phyloP scores from a whole-genome alignment of 2,113 vertebrate genomes.

The Thamnophis sirtalis region DNA sequence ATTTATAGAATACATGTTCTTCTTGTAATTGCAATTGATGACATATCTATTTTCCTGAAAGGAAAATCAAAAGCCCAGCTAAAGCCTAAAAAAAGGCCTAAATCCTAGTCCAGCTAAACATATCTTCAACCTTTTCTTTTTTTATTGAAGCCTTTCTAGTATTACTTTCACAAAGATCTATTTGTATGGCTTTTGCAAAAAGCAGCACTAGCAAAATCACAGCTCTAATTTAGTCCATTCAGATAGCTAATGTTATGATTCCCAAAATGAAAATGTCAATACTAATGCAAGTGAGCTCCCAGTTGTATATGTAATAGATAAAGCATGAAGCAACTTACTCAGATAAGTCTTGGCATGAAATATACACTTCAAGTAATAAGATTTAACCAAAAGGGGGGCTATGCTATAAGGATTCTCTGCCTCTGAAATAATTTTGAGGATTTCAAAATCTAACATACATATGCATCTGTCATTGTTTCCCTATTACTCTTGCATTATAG shows the following conservation, averaged over 20 bases:
- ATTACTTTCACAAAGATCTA: not conserved
- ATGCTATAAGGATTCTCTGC: not conserved
- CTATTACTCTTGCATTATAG: not conserved
- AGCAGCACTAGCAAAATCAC: not conserved
- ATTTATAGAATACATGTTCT: not conserved
- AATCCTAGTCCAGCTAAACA: not conserved
- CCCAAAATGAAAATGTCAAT: not conserved
- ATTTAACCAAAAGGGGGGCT: not conserved
- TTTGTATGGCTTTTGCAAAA: not conserved
- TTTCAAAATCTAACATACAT: not conserved
- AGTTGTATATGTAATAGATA: not conserved
- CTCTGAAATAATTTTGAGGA: not conserved
- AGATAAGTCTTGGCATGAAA: not conserved
- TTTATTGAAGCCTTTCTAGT: not conserved
- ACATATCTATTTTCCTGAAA: not conserved
- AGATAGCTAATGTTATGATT: too few relatives aligned
- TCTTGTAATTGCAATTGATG: not conserved
- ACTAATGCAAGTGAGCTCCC: not conserved
- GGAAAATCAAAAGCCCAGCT: not conserved
- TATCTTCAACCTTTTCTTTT: not conserved
- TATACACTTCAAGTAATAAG: not conserved
- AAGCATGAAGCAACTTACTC: not conserved
- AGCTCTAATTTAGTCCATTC: not conserved
- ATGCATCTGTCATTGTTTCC: not conserved
- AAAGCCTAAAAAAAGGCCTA: not conserved